Base-by-base conservation (phyloP, 2,888 invertebrate species). In the Volucella zonaria region DNA sequence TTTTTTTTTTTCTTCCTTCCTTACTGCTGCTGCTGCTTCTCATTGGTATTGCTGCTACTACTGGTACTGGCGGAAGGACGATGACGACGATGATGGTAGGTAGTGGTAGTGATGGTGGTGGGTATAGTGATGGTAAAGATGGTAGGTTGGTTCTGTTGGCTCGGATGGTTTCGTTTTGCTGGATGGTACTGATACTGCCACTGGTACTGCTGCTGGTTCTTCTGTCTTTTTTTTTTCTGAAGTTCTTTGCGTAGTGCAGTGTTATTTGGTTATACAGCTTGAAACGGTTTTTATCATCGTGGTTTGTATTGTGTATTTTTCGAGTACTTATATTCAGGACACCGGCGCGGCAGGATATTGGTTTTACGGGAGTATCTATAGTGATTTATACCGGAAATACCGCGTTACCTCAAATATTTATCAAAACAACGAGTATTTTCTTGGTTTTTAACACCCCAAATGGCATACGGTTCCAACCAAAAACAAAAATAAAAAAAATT, bases 181-280 rank as follows among this genome's bases (percentile, higher is more conserved):
- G 75, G 76, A 75, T 80, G 71, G 71, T 71, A 49, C 66, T 81
- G 68, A 62, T 68, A 52, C 56, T 77, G 77, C 42, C 75, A 51
- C 54, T 71, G 52, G 61, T 81, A 56, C 77, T 67, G 58, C 58
- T 67, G 18, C 76, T 81, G 75, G 64, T 66, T 12, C 49, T 62
- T 47, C 54, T 45, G 31, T 49, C 64, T 80, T 61, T 40, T n/a
- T 52, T 59, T 59, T 79, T 70, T 52, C 51, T 54, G 51, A 43
- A 54, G 70, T 85, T 81, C 75, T 68, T 85, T 85, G 81, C 85
- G 76, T 85, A 85, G 85, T 85, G 85, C 81, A 81, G 85, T 85
- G 85, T 73, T 85, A 81, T 85, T 85, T 81, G 76, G 76, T 62
- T 73, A 73, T 68, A 67, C 82, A 56, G 66, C 78, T 82, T 38